Evolutionary conservation across 2,797 vertebrate genomes (phyloP).

Genomic region (Acanthurus tractus): DNA sequence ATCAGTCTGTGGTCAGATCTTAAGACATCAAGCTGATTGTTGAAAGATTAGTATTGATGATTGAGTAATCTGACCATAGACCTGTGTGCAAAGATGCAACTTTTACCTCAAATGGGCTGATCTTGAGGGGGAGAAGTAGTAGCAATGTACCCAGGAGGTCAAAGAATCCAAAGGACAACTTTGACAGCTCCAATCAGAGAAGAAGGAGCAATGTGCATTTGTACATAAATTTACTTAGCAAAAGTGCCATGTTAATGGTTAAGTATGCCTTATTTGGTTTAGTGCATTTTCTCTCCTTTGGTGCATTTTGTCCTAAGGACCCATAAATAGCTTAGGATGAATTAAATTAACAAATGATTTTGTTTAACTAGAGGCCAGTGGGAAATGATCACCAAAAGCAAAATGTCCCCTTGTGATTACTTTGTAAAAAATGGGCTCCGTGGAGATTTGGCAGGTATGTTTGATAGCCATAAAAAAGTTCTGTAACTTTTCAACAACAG

Average conservation of each 20-base stretch:
- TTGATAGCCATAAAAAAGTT: conserved; percentile 3
- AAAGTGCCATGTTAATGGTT: conserved; percentile 51
- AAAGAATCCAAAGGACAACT: conserved; percentile 40
- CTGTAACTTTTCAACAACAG: not conserved
- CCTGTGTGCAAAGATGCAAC: conserved; percentile 55
- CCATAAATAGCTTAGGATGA: conserved; percentile 4
- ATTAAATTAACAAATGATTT: conserved; percentile 24
- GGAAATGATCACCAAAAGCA: conserved; percentile 37
- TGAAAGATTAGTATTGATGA: conserved; percentile 39
- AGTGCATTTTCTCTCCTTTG: not conserved
- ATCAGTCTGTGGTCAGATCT: conserved; percentile 50
- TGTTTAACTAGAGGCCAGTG: conserved; percentile 23
- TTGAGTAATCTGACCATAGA: conserved; percentile 52
- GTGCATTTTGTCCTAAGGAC: conserved; percentile 20
- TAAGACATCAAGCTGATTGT: conserved; percentile 44
- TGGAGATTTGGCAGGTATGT: not conserved
- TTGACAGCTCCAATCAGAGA: conserved; percentile 44
- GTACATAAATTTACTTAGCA: conserved; percentile 55
- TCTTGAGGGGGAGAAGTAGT: conserved; percentile 44
- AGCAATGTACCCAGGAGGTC: conserved; percentile 44
- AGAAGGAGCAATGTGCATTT: conserved; percentile 41
- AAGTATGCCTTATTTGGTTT: conserved; percentile 41
- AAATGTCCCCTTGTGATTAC: conserved; percentile 31
- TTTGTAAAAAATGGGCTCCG: conserved; percentile 5
- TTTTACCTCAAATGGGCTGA: conserved; percentile 69